These are phyloP conservation scores for Machaerirhynchus nigripectus DNA, from an alignment of 2,113 vertebrate species.

Conservation along the genomic window DNA sequence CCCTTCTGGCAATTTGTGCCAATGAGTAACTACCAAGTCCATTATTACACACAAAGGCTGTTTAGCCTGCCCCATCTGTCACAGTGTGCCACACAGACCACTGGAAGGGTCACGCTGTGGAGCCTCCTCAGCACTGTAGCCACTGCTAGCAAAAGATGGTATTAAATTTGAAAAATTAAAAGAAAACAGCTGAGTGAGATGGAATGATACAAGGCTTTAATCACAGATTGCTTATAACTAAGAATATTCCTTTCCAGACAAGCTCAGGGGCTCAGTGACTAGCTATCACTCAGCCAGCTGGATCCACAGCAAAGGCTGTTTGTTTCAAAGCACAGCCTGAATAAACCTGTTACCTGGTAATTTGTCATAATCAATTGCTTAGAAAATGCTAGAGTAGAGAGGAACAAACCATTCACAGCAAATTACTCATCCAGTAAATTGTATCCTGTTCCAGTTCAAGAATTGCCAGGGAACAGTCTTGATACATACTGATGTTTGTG, in stretches of 20 bases:
- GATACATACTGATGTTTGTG: neutral
- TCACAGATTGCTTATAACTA: neutral
- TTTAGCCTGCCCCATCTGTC: neutral
- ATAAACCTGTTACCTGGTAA: neutral
- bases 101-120: neutral
- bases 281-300: neutral
- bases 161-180: neutral
- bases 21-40: neutral
- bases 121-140: neutral
- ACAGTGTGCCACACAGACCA: neutral
- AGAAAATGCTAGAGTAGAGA: neutral
- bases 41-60: rapidly evolving
- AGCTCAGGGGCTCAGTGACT: neutral
- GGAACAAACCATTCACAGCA: neutral
- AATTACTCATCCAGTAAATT: neutral
- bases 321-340: neutral
- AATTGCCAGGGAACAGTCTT: neutral
- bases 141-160: neutral
- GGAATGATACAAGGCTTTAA: neutral
- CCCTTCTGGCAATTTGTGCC: neutral
- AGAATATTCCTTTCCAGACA: neutral
- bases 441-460: neutral
- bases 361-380: neutral
- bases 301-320: neutral
- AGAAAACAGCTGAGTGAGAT: neutral